Conservation (phyloP, 53 echinoderm and acorn worm species). For the Zoroaster sp. region DNA sequence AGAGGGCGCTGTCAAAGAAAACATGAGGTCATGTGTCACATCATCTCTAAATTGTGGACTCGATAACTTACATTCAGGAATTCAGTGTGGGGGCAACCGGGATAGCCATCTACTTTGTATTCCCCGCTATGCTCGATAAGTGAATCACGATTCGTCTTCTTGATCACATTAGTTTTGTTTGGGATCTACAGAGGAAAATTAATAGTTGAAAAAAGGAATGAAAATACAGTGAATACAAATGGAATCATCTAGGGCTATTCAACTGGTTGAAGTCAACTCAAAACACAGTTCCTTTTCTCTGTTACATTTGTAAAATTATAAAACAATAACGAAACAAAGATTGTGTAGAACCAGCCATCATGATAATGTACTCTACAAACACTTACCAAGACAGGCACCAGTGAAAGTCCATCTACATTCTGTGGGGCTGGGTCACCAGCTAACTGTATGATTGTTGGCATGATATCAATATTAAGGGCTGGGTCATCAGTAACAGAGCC, state of each 20-base stretch:
- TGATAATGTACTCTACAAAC: not conserved
- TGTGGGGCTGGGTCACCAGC: conserved; percentile 78
- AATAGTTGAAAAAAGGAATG: no score
- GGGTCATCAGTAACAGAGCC: conserved; percentile 58
- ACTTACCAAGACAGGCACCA: conserved; percentile 88
- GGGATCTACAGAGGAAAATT: not conserved
- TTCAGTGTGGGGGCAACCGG: conserved; percentile 77
- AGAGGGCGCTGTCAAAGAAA: no score
- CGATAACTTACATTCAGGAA: conserved; percentile 62
- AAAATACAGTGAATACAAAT: no score
- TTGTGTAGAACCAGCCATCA: no score
- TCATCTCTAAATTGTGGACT: no score
- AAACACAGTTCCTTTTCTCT: no score
- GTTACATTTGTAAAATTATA: no score
- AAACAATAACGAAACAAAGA: no score
- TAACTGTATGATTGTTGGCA: conserved; percentile 91
- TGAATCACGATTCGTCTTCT: conserved; percentile 34
- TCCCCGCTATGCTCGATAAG: conserved; percentile 83
- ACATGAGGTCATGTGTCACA: no score
- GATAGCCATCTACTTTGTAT: conserved; percentile 45
- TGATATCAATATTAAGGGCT: conserved; percentile 88
- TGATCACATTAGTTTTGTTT: not conserved
- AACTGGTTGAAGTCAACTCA: no score
- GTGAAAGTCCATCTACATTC: conserved; percentile 83
- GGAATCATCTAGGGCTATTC: no score